Conservation (phyloP, 2,888 invertebrate species). For the Lasioglossum pauxillum region DNA sequence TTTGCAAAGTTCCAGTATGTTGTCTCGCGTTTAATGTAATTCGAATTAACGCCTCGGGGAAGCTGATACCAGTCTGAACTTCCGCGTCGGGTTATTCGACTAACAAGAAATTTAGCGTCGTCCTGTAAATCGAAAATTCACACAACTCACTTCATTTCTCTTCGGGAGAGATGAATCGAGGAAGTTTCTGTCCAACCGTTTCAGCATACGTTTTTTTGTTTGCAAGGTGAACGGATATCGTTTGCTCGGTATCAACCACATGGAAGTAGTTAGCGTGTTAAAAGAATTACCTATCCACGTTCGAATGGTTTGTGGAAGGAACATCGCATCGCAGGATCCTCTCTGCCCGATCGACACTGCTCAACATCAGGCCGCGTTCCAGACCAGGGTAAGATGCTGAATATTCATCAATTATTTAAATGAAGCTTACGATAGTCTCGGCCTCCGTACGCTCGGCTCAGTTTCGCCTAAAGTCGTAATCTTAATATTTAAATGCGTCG, state of each 20-base stretch:
- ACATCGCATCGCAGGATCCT: conserved; percentile 85
- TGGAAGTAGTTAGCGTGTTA: conserved; percentile 97
- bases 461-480: not conserved
- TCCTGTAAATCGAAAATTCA: not conserved
- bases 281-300: conserved; percentile 96
- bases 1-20: not conserved
- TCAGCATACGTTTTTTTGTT: not conserved
- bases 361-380: conserved; percentile 88
- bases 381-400: conserved; percentile 87
- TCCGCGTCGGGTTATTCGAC: not conserved
- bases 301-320: conserved; percentile 95
- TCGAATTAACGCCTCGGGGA: conserved; percentile 29
- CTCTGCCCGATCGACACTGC: conserved; percentile 88
- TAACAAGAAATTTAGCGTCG: not conserved
- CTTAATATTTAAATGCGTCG: not conserved
- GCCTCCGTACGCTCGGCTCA: not conserved
- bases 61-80: not conserved
- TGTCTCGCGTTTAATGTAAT: not conserved
- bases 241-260: conserved; percentile 96
- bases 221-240: conserved; percentile 95
- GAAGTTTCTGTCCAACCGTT: too few relatives aligned
- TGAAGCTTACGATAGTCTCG: not conserved
- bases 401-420: not conserved
- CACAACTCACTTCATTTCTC: not conserved
- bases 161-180: too few relatives aligned